A percentile compares a stretch with the other conserved stretches of the same genome.
phyloP scores from a whole-genome alignment of 2,113 vertebrate genomes.

The Hydrolagus affinis region DNA sequence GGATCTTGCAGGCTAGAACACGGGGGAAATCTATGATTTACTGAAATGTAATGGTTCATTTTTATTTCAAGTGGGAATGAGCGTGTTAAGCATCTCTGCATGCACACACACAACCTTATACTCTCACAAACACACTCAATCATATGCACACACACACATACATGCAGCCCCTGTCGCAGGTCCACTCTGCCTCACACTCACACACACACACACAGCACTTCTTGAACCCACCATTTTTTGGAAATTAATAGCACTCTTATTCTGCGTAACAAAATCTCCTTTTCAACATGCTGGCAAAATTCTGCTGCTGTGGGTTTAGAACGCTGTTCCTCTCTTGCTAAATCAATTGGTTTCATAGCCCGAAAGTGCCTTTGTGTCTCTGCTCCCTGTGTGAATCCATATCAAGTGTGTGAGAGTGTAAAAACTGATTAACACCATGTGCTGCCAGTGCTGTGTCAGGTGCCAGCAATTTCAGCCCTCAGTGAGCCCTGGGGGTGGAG shows the following conservation, averaged over 20 bases:
- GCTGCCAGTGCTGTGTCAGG: too few species aligned
- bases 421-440: background rate
- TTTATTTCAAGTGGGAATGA: background rate
- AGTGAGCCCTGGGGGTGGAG: too few species aligned
- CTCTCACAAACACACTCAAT: background rate
- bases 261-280: too few species aligned
- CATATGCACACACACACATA: background rate
- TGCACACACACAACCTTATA: background rate
- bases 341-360: background rate
- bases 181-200: background rate
- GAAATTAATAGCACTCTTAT: too few species aligned
- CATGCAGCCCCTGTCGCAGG: background rate
- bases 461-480: too few species aligned
- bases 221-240: too few species aligned
- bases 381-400: background rate
- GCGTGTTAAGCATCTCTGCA: background rate
- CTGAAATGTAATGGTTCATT: too few species aligned
- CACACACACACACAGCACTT: background rate
- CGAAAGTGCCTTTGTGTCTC: background rate
- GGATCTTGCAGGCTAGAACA: background rate
- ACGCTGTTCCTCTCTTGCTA: background rate
- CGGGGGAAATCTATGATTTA: background rate
- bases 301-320: too few species aligned
- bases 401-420: too few species aligned
- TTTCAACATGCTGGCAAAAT: too few species aligned